Conservation (phyloP, 2,113 vertebrate genomes). For the Upupa epops region DNA sequence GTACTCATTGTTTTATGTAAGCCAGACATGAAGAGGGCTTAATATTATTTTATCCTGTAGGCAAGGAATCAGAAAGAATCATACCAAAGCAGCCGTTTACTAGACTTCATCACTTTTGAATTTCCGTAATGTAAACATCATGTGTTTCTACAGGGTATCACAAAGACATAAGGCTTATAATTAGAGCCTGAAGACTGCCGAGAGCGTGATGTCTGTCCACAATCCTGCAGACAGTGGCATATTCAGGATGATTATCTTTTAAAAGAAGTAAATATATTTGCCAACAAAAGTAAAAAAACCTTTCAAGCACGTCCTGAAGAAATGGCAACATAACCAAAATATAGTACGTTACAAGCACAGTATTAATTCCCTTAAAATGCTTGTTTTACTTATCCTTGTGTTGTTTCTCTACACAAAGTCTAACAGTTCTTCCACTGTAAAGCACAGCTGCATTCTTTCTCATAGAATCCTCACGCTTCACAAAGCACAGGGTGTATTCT, state of each 20-base stretch:
- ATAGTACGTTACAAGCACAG: not conserved
- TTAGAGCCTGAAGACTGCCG: not conserved
- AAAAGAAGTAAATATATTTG: not conserved
- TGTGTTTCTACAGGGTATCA: not conserved
- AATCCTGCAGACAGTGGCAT: not conserved
- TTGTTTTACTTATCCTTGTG: not conserved
- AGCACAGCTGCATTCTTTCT: not conserved
- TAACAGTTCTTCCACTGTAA: not conserved
- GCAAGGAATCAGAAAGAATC: not conserved
- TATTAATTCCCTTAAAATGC: not conserved
- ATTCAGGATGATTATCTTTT: not conserved
- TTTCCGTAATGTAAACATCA: not conserved
- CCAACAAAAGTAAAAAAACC: not conserved
- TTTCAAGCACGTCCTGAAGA: not conserved
- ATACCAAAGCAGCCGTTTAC: not conserved
- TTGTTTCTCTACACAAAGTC: not conserved
- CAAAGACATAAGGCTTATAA: not conserved
- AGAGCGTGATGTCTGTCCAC: not conserved
- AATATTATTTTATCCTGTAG: not conserved
- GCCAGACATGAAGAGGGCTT: not conserved
- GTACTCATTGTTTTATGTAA: not conserved
- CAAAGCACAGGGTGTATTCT: not conserved
- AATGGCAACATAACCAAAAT: not conserved
- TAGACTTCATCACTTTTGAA: not conserved
- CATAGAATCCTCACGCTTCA: rapidly evolving